phyloP scores from a whole-genome alignment of 1,140 invertebrate genomes.

The Coelopa frigida region DNA sequence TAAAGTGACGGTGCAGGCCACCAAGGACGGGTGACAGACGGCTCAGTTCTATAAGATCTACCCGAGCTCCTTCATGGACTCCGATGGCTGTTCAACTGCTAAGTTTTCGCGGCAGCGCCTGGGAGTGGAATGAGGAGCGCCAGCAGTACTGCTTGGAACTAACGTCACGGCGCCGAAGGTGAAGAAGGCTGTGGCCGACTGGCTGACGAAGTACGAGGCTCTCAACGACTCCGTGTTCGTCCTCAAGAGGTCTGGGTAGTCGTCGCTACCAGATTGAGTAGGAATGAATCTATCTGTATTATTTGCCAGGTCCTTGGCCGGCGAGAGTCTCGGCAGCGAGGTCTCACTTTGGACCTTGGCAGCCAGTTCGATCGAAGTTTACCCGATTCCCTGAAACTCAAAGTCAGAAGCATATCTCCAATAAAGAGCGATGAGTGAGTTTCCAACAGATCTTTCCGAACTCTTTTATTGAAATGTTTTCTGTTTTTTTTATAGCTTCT shows the following conservation, averaged over 20 bases:
- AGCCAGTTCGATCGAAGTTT: slow-evolving; percentile 22
- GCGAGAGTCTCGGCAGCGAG: slow-evolving; percentile 15
- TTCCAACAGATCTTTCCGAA: no score
- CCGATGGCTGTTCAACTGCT: slow-evolving; percentile 52
- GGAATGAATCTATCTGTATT: no score
- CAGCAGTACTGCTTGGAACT: slow-evolving; percentile 65
- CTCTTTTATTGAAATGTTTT: no score
- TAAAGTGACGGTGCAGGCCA: no score
- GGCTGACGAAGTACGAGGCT: slow-evolving; percentile 19
- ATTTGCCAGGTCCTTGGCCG: not conserved
- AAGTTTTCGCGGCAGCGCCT: slow-evolving; percentile 56
- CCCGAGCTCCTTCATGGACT: slow-evolving; percentile 63
- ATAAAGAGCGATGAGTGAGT: slow-evolving; percentile 9
- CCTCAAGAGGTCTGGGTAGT: slow-evolving; percentile 15
- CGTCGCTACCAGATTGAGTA: not conserved
- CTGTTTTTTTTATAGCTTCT: no score
- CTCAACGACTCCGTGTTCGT: slow-evolving; percentile 22
- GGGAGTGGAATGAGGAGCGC: slow-evolving; percentile 57
- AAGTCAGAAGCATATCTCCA: slow-evolving; percentile 24
- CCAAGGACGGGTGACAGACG: slow-evolving; percentile 58
- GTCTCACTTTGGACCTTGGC: slow-evolving; percentile 12
- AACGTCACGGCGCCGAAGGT: no score
- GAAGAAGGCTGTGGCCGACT: no score
- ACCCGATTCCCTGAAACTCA: slow-evolving; percentile 12
- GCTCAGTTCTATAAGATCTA: slow-evolving; percentile 64